Evolutionary conservation across 2,888 invertebrate species (phyloP).

Genomic region (Cataglyphis altisquamis): DNA sequence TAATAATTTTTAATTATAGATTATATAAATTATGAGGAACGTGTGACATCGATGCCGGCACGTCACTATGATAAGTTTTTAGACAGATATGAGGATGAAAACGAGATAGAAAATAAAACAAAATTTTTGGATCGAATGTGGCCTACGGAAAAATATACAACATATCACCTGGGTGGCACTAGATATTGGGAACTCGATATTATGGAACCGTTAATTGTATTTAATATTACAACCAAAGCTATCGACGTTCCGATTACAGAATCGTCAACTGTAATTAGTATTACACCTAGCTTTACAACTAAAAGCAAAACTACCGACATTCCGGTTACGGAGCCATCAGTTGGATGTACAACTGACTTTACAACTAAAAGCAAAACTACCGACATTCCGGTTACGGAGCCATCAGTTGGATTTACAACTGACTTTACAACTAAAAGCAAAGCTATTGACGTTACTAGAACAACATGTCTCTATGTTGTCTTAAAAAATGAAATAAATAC

Average conservation of each 20-base stretch:
- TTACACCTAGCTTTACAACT: not conserved
- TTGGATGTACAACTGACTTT: not conserved
- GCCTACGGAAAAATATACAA: conserved; percentile 75
- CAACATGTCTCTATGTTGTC: conserved; percentile 62
- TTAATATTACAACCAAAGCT: not conserved
- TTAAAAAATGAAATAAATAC: not conserved
- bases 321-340: not conserved
- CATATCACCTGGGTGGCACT: conserved; percentile 76
- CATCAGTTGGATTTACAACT: not conserved
- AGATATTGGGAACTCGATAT: conserved; percentile 72
- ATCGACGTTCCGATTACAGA: not conserved
- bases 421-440: not conserved
- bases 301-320: not conserved
- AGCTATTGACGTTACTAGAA: not conserved
- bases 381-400: not conserved
- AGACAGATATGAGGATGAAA: not conserved
- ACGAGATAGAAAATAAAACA: not conserved
- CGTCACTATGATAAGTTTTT: not conserved
- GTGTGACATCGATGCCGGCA: not conserved
- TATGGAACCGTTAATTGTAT: conserved; percentile 9
- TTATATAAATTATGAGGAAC: conserved; percentile 37
- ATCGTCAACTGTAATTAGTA: not conserved
- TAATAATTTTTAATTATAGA: conserved; percentile 12
- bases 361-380: not conserved
- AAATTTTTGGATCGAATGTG: conserved; percentile 69